A percentile compares a stretch with the other conserved stretches of the same genome.
These are phyloP conservation scores for Fragum whitleyi DNA, from an alignment of 2,888 invertebrate genomes.

Conservation along the genomic window DNA sequence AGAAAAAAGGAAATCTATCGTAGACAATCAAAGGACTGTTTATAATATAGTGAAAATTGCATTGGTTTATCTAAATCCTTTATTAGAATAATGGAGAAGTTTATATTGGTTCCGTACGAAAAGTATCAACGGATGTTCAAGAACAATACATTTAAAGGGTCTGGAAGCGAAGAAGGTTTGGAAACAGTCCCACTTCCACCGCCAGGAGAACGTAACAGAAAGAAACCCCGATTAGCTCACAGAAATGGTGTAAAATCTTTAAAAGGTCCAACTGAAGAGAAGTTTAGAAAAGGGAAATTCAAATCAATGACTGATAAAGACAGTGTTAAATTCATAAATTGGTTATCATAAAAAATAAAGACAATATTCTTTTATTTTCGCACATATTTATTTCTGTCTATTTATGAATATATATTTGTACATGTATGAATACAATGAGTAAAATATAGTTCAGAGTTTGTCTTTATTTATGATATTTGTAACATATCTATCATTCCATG, in stretches of 20 bases:
- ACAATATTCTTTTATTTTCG: too few relatives aligned
- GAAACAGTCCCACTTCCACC: not conserved
- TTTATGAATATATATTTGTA: not conserved
- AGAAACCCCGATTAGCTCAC: not conserved
- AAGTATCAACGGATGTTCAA: too few relatives aligned
- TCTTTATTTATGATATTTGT: conserved; percentile 19
- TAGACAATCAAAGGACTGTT: not conserved
- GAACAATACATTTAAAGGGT: conserved; percentile 7
- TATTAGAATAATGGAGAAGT: conserved; percentile 39
- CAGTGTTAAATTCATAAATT: too few relatives aligned
- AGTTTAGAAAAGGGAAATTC: too few relatives aligned
- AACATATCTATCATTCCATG: not conserved
- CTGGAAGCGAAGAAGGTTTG: not conserved
- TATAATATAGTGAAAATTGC: too few relatives aligned
- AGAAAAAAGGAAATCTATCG: not conserved
- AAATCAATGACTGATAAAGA: too few relatives aligned
- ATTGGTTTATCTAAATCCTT: not conserved
- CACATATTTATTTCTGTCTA: too few relatives aligned
- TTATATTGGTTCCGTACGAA: conserved; percentile 33
- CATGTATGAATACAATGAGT: conserved; percentile 14
- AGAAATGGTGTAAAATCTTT: not conserved
- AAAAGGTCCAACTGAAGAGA: too few relatives aligned
- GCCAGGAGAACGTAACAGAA: conserved; percentile 19
- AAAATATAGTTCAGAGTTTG: conserved; percentile 3
- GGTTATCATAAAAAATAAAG: too few relatives aligned